A percentile compares a stretch with the other conserved stretches of the same genome.
phyloP scores from a whole-genome alignment of 2,797 vertebrate genomes.

The Sebastes taczanowskii region DNA sequence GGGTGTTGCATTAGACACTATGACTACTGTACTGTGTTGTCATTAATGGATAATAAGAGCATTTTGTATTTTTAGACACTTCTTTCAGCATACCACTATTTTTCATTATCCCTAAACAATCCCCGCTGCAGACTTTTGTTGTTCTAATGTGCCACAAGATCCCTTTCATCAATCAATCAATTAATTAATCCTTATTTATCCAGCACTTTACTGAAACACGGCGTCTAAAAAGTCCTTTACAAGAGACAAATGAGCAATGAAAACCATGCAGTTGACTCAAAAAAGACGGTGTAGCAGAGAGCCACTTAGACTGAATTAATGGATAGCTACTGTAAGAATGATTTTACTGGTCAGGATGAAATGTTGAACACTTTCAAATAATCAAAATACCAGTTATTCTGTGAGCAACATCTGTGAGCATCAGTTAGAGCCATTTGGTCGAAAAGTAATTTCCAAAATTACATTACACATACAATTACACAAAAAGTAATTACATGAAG shows the following conservation, averaged over 20 bases:
- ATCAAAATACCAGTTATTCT: neutral
- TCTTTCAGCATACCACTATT: constrained; percentile 53
- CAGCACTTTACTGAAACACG: constrained; percentile 29
- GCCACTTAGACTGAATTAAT: neutral
- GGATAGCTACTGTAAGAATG: neutral
- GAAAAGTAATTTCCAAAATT: neutral
- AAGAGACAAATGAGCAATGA: constrained; percentile 35
- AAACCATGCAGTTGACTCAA: neutral
- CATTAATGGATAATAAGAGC: constrained; percentile 74
- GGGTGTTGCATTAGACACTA: constrained; percentile 67
- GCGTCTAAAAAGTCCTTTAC: constrained; percentile 13
- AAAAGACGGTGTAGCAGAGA: neutral
- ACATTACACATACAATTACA: neutral
- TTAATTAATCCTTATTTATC: constrained; percentile 69
- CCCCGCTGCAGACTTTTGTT: constrained; percentile 56
- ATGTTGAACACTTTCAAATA: neutral
- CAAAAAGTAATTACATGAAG: neutral
- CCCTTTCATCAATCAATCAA: constrained; percentile 74
- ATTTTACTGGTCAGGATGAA: neutral
- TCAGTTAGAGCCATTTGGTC: neutral
- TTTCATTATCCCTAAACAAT: constrained; percentile 61
- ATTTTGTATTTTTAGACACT: constrained; percentile 71
- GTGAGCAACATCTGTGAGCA: neutral
- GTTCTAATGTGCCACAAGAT: constrained; percentile 60
- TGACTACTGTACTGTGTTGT: constrained; percentile 67